Conservation (phyloP, 1,140 invertebrate species). For the Subanguina moxae region DNA sequence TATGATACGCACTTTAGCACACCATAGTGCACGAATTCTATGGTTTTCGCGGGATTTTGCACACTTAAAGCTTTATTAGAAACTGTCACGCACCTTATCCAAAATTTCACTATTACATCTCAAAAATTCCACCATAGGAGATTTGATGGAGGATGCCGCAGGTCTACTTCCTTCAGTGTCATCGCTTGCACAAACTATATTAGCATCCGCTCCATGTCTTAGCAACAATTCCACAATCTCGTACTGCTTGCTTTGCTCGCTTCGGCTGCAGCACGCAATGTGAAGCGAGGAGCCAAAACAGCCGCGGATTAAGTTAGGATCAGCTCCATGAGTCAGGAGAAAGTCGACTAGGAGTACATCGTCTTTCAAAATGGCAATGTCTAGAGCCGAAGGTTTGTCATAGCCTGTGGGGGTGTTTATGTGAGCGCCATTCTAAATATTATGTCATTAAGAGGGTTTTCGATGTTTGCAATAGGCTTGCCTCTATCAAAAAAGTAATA, state of each 20-base stretch:
- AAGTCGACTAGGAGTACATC: slow-evolving; percentile 23
- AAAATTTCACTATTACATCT: background rate
- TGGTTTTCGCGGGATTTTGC: too few relatives aligned
- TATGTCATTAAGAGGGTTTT: background rate
- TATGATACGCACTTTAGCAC: too few relatives aligned
- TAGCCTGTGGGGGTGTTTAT: slow-evolving; percentile 27
- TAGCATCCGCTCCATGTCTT: slow-evolving; percentile 29
- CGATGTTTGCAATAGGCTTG: slow-evolving; percentile 14
- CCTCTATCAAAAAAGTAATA: slow-evolving; percentile 35
- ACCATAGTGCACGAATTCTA: too few relatives aligned
- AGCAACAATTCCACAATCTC: slow-evolving; percentile 37
- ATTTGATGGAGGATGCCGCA: slow-evolving; percentile 35
- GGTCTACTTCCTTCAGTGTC: slow-evolving; percentile 21
- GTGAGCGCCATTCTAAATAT: slow-evolving; percentile 28
- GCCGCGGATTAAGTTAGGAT: slow-evolving; percentile 16
- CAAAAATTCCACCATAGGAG: slow-evolving; percentile 20
- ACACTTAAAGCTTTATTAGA: background rate
- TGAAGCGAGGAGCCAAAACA: slow-evolving; percentile 35
- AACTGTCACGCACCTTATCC: slow-evolving; percentile 2
- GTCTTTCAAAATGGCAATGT: slow-evolving; percentile 32
- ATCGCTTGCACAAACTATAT: slow-evolving; percentile 4
- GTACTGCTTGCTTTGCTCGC: slow-evolving; percentile 12
- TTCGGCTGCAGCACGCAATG: slow-evolving; percentile 22
- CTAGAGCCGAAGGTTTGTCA: slow-evolving; percentile 28
- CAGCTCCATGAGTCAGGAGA: slow-evolving; percentile 28